Evolutionary conservation across 2,888 invertebrate genomes (phyloP).

Genomic region (Orchesellides sinensis): DNA sequence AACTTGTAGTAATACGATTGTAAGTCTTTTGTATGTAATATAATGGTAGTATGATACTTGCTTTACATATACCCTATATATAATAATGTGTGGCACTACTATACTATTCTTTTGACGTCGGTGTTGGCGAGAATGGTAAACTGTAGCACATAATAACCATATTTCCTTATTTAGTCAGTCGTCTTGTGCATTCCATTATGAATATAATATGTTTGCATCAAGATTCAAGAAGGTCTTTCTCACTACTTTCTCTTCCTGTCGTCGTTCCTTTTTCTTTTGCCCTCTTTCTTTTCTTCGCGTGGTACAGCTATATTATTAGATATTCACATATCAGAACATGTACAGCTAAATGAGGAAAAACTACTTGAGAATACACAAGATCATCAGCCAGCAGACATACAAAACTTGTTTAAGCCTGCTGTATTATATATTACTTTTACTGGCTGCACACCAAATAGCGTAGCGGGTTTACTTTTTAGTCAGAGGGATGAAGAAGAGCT

Average conservation of each 20-base stretch:
- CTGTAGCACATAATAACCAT: conserved; percentile 64
- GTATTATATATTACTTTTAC: not conserved
- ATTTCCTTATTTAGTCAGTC: conserved; percentile 64
- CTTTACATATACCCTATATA: too few relatives aligned
- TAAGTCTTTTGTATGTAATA: conserved; percentile 16
- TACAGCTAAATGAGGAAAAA: conserved; percentile 28
- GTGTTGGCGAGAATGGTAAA: conserved; percentile 33
- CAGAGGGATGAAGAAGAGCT: conserved; percentile 40
- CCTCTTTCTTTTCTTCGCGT: too few relatives aligned
- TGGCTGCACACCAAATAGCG: too few relatives aligned
- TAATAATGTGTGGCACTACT: conserved; percentile 24
- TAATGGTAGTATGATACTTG: not conserved
- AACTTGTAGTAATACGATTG: conserved; percentile 33
- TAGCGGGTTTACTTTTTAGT: conserved; percentile 7
- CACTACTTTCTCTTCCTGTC: conserved; percentile 62
- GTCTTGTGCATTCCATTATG: conserved; percentile 64
- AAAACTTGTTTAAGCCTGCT: too few relatives aligned
- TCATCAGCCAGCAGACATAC: conserved; percentile 21
- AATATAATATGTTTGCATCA: conserved; percentile 64
- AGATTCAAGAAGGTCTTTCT: conserved; percentile 53
- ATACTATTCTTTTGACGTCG: conserved; percentile 21
- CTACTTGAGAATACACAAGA: conserved; percentile 44
- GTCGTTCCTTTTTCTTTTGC: conserved; percentile 54
- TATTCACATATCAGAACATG: not conserved
- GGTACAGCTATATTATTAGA: conserved; percentile 6